Percentiles rank a stretch among this genome's conserved stretches.
Evolutionary conservation across 1,140 invertebrate genomes (phyloP).

Genomic region (Eumeta japonica): DNA sequence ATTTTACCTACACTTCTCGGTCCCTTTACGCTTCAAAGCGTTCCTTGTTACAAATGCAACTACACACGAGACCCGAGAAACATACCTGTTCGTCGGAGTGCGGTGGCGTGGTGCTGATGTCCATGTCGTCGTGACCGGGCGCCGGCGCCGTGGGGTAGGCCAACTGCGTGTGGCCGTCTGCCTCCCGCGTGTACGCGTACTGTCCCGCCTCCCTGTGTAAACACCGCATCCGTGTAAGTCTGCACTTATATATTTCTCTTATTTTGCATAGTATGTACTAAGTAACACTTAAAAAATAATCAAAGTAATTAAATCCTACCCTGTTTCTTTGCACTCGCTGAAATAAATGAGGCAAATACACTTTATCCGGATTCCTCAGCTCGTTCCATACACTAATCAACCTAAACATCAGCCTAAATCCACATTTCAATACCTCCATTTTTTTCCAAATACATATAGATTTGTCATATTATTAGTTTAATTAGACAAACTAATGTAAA

Average conservation of each 20-base stretch:
- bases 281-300: not conserved
- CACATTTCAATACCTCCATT: too few relatives aligned
- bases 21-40: too few relatives aligned
- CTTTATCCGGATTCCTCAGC: too few relatives aligned
- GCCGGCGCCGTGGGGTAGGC: slow-evolving; percentile 40
- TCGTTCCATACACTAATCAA: not conserved
- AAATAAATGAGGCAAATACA: too few relatives aligned
- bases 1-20: too few relatives aligned
- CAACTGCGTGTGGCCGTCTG: slow-evolving; percentile 46
- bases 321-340: too few relatives aligned
- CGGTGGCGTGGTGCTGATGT: slow-evolving; percentile 50
- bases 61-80: not conserved
- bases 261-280: not conserved
- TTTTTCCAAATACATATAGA: too few relatives aligned
- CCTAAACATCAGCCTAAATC: not conserved
- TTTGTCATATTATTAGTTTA: too few relatives aligned
- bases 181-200: slow-evolving; percentile 47
- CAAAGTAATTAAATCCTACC: too few relatives aligned
- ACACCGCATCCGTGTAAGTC: slow-evolving; percentile 7
- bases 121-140: slow-evolving; percentile 50
- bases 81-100: slow-evolving; percentile 19
- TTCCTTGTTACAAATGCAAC: too few relatives aligned
- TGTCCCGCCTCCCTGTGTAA: slow-evolving; percentile 42
- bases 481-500: too few relatives aligned
- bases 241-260: not conserved